Evolutionary conservation across 1,140 invertebrate genomes (phyloP).

Genomic region (Tribolium castaneum): DNA sequence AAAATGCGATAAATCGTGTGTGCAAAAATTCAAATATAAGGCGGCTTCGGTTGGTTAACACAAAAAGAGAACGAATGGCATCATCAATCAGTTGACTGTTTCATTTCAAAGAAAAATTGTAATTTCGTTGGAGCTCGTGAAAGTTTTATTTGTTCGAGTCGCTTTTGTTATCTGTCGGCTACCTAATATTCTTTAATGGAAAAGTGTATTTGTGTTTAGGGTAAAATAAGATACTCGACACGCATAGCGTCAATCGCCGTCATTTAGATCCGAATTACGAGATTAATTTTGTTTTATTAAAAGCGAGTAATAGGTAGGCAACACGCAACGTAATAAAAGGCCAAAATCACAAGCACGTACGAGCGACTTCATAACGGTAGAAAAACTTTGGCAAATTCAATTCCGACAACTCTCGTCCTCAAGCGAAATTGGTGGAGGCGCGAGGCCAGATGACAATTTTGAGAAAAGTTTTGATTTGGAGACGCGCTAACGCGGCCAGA

Average conservation of each 20-base stretch:
- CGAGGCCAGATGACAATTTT: constrained; percentile 8
- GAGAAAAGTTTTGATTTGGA: constrained; percentile 1
- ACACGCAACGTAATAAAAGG: constrained; percentile 17
- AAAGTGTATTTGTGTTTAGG: background rate
- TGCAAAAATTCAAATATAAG: too few species aligned
- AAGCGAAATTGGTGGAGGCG: constrained; percentile 21
- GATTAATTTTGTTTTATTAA: constrained; percentile 30
- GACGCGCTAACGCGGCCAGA: background rate
- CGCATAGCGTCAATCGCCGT: constrained; percentile 4
- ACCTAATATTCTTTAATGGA: constrained; percentile 1
- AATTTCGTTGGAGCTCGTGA: background rate
- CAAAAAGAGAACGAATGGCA: constrained; percentile 11
- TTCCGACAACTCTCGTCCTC: constrained; percentile 3
- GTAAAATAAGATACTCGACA: constrained; percentile 11
- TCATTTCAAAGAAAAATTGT: constrained; percentile 25
- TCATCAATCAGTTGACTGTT: constrained; percentile 22
- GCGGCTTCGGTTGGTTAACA: constrained; percentile 1
- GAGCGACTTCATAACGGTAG: background rate
- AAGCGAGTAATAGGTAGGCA: constrained; percentile 5
- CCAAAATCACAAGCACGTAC: background rate
- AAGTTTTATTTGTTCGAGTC: constrained; percentile 1
- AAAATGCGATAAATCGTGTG: too few species aligned
- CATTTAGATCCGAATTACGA: constrained; percentile 28
- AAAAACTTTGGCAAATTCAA: constrained; percentile 18
- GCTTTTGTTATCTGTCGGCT: background rate